Evolutionary conservation across 1,140 invertebrate species (phyloP).

Genomic region (Lasioglossum baleicum): DNA sequence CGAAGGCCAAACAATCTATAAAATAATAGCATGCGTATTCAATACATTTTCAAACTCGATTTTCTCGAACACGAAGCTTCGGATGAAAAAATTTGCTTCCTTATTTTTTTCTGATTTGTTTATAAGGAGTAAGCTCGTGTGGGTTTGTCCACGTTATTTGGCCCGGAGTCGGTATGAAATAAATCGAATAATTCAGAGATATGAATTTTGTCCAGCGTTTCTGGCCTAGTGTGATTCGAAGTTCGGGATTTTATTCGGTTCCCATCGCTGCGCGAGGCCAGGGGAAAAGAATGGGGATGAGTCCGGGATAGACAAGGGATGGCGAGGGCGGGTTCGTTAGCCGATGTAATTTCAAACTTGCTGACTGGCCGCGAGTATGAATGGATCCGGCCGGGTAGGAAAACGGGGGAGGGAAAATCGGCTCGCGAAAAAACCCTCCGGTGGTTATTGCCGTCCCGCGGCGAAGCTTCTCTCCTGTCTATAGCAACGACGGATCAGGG

Average conservation of each 20-base stretch:
- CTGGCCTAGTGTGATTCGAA: neutral
- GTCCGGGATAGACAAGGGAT: constrained; percentile 22
- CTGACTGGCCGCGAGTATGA: constrained; percentile 65
- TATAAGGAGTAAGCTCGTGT: too few species aligned
- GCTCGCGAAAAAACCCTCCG: constrained; percentile 44
- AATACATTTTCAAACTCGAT: too few species aligned
- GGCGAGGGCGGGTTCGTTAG: constrained; percentile 60
- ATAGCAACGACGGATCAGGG: constrained; percentile 38
- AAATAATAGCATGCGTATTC: too few species aligned
- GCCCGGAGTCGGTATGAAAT: too few species aligned
- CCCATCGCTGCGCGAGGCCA: constrained; percentile 15
- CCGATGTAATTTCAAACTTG: constrained; percentile 69
- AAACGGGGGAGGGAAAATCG: constrained; percentile 33
- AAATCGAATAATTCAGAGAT: too few species aligned
- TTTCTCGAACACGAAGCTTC: too few species aligned
- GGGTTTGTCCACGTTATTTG: too few species aligned
- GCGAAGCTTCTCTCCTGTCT: constrained; percentile 1
- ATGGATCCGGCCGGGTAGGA: constrained; percentile 46
- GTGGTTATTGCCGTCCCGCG: constrained; percentile 46
- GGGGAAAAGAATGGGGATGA: neutral
- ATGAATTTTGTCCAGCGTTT: too few species aligned
- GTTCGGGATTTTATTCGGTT: constrained; percentile 32
- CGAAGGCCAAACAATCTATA: too few species aligned
- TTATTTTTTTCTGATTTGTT: too few species aligned
- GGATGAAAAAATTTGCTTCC: too few species aligned